Evolutionary conservation across 2,888 invertebrate genomes (phyloP), one percentile per base, ranked within the genome.

Genomic region (Leptinotarsa peninsularis): DNA sequence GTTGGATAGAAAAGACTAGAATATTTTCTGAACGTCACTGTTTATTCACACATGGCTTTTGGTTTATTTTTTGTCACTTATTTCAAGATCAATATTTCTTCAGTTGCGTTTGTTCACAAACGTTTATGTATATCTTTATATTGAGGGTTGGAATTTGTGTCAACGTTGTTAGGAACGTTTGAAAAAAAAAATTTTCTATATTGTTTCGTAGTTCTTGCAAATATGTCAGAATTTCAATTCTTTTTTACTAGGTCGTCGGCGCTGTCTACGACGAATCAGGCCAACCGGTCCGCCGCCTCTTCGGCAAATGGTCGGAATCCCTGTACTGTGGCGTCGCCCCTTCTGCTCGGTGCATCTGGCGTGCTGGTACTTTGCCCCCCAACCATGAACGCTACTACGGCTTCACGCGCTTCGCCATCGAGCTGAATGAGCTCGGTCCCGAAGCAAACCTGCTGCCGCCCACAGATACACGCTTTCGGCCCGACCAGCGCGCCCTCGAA

Each of bases 281-380:
- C 0, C 89, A 88, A 83, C 90, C 91, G 14, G 89, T 92, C 81
- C 87, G 91, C 76, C 91, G 91, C 72, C 88, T 96, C 69, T 93
- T 93, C 87, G 95, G 95, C 0, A 93, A 94, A 86, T 96, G 95
- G 95, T 94, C 94, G 72, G 95, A 96, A 84, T 94, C 94, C 0
- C 88, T 96, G 71, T 93, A 93, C 86, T 94, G 93, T 75, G 94
- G 94, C 0, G 92, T 93, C 80, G 91, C 94, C 76, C 92, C 94
- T 76, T 90, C 93, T 74, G 94, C 94, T 0, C 89, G 92, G 77
- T 94, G 94, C 82, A 91, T 95, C 66, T 96, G 95, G 95, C 88
- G 95, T 77, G 94, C 94, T 70, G 95, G 95, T 67, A 92, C 94
- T 2, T 93, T 95, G 92, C 95, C 95, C 0, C 93, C 94, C 18